These are phyloP conservation scores for Cephus sareptanus DNA, from an alignment of 2,888 invertebrate species.

Conservation along the genomic window DNA sequence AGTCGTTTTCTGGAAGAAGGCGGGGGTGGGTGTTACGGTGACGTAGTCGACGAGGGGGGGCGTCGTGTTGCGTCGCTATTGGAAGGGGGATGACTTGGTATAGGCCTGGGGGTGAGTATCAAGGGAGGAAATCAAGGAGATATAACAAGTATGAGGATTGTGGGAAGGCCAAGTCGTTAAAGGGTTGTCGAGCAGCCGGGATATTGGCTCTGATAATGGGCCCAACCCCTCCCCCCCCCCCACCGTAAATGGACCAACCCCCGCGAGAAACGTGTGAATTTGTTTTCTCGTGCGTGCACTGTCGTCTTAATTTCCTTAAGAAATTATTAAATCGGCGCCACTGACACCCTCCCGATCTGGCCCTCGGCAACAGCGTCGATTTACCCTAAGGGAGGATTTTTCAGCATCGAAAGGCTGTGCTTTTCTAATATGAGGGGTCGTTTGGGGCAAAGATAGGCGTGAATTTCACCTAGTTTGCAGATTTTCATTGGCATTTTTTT, in stretches of 20 bases:
- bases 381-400: no score
- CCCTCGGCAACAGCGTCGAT: no score
- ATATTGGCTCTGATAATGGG: constrained; percentile 47
- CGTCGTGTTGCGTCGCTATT: neutral
- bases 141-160: no score
- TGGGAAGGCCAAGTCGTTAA: constrained; percentile 35
- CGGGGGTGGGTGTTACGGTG: neutral
- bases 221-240: constrained; percentile 10
- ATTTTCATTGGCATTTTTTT: no score
- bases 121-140: constrained; percentile 20
- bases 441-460: no score
- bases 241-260: constrained; percentile 31
- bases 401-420: no score
- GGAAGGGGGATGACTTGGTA: neutral
- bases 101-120: constrained; percentile 8
- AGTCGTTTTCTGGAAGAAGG: neutral
- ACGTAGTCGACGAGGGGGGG: neutral
- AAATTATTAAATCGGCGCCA: neutral
- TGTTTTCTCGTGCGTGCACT: neutral
- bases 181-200: constrained; percentile 46
- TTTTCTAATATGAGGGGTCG: no score
- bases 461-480: no score
- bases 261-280: constrained; percentile 3
- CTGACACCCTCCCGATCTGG: no score
- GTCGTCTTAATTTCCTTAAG: neutral